phyloP scores from a whole-genome alignment of 30 jellyfish, hydroid and myxozoan genomes.

The Turritopsis dohrnii region DNA sequence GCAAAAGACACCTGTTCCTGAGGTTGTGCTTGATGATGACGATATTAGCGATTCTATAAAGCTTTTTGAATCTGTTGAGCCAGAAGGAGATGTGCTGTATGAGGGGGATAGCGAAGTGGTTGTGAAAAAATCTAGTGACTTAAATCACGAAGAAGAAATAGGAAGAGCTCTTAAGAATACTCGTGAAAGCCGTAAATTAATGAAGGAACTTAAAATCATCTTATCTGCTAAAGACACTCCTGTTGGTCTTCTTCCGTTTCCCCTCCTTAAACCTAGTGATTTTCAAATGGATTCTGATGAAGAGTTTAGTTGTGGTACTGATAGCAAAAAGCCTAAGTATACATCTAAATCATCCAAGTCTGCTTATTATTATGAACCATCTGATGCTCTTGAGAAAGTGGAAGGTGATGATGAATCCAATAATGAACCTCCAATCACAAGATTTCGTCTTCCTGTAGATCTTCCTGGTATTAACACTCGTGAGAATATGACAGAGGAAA shows the following conservation, averaged over 20 bases:
- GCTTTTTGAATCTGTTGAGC: not conserved
- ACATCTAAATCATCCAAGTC: not conserved
- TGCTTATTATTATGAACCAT: slow-evolving; percentile 3
- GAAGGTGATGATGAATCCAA: not conserved
- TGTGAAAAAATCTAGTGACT: not conserved
- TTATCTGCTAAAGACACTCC: slow-evolving; percentile 36
- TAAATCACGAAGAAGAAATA: not conserved
- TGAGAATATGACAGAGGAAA: not conserved
- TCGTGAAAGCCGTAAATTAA: slow-evolving; percentile 12
- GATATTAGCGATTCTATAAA: not conserved
- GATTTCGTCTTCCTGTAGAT: not conserved
- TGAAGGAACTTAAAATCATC: slow-evolving; percentile 21
- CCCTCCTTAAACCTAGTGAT: slow-evolving; percentile 11
- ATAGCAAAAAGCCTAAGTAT: not conserved
- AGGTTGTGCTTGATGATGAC: not conserved
- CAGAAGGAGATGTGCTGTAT: slow-evolving; percentile 19
- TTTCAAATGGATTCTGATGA: slow-evolving; percentile 18
- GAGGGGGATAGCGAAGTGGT: slow-evolving; percentile 28
- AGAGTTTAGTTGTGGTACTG: not conserved
- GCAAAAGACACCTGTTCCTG: not conserved
- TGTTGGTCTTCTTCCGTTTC: slow-evolving; percentile 29
- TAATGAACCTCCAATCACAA: not conserved
- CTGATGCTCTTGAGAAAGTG: not conserved
- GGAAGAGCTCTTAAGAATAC: not conserved
- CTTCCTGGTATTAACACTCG: not conserved